A percentile compares a stretch with the other conserved stretches of the same genome.
phyloP scores from a whole-genome alignment of 2,797 vertebrate species.

The Micromesistius poutassou region DNA sequence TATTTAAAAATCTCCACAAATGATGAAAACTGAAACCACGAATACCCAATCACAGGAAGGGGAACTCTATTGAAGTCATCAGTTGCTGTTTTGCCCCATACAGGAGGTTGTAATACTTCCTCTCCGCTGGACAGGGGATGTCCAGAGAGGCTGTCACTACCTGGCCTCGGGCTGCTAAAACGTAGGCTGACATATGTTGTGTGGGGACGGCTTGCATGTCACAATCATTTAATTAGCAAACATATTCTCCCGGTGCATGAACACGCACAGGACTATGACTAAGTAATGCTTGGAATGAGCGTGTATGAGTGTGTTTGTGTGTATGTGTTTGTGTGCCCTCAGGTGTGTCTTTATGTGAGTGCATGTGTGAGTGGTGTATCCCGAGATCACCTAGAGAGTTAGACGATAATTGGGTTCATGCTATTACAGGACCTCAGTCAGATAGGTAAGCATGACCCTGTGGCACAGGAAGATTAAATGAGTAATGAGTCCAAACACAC shows the following conservation, averaged over 20 bases:
- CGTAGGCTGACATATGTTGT: neutral
- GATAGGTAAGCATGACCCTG: neutral
- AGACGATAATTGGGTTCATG: neutral
- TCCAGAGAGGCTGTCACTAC: neutral
- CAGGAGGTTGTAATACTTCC: neutral
- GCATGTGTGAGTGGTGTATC: neutral
- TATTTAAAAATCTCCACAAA: neutral
- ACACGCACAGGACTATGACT: neutral
- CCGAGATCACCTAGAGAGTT: neutral
- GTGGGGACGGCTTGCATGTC: neutral
- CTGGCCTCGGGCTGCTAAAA: neutral
- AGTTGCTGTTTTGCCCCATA: neutral
- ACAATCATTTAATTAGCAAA: neutral
- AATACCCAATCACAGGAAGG: neutral
- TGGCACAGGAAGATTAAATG: too few species aligned
- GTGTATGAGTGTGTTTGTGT: neutral
- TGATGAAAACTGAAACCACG: neutral
- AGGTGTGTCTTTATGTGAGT: too few species aligned
- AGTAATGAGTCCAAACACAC: too few species aligned
- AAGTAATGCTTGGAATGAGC: neutral
- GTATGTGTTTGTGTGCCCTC: neutral
- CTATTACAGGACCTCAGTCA: neutral
- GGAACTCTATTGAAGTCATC: constrained; percentile 7
- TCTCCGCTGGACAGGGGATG: neutral
- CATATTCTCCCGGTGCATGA: neutral